Base-by-base conservation (phyloP, 35 echinoderm and acorn worm genomes). In the Lytechinus pictus region DNA sequence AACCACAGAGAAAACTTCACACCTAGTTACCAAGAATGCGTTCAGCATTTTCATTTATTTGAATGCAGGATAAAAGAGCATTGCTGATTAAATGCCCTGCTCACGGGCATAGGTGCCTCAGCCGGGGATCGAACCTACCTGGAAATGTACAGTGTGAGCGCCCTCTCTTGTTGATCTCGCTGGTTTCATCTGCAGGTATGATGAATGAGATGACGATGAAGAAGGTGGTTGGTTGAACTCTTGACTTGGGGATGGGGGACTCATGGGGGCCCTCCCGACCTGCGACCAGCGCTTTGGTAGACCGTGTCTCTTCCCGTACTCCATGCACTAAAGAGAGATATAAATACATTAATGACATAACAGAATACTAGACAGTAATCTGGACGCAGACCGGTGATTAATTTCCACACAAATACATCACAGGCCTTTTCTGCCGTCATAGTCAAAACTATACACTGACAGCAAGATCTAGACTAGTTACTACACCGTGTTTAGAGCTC, bases 221-320 rank as follows among this genome's bases (percentile, higher is more conserved):
- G 92, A 93, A 16, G 92, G 13, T 44, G 88, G 88, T 12, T 90
- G 88, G 88, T 52, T 19, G 88, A 52, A 54, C 5, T 90, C 88
- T 54, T 93, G 92, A 54, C 55, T 57, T 6, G 28, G 92, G 16
- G 52, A 28, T 10, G n/a, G n/a, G 13, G n/a, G 52, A 57, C 53
- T 10, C 92, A 93, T 93, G 16, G 92, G 92, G 27, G 54, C 56
- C 92, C 54, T 93, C 24, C 92, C 92, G 27, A 93, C 92, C 53
- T 93, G 92, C 27, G 94, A 94, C 3, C 14, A 97, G 53, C 86
- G 54, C 33, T 96, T 97, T 21, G 95, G 95, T 10, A 94, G 87
- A 27, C 97, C 95, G 71, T 96, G 97, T 53, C 92, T 55, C 94
- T 95, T 97, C 11, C 95, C 97, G 95, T 94, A 97, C 28, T 96